Percentiles rank a stretch among this genome's conserved stretches.
Conservation (phyloP, 1,140 invertebrate species). For the Ectropis grisescens region DNA sequence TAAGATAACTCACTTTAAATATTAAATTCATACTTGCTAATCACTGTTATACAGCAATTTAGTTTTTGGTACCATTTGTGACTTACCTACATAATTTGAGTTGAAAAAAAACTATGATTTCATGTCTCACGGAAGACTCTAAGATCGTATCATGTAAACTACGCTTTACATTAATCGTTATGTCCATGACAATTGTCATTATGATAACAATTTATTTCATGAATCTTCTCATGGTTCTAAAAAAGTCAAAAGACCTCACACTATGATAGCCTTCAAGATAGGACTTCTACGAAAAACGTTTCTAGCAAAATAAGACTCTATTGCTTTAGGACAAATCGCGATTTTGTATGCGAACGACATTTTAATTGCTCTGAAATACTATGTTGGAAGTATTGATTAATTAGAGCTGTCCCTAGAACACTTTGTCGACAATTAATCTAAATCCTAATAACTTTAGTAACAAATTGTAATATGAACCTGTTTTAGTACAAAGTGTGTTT, state of each 20-base stretch:
- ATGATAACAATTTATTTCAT: constrained; percentile 44
- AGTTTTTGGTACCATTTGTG: constrained; percentile 47
- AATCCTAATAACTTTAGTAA: constrained; percentile 35
- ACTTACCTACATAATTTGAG: constrained; percentile 41
- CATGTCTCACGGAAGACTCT: constrained; percentile 40
- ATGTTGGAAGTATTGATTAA: constrained; percentile 38
- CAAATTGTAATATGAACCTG: constrained; percentile 45
- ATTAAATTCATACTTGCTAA: too few species aligned
- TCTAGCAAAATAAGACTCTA: too few species aligned
- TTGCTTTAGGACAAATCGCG: too few species aligned
- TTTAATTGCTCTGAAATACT: constrained; percentile 39
- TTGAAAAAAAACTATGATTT: constrained; percentile 58
- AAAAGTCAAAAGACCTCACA: constrained; percentile 32
- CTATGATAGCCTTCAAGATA: constrained; percentile 24
- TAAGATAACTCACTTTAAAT: too few species aligned
- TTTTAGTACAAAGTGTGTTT: constrained; percentile 23
- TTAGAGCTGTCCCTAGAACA: constrained; percentile 45
- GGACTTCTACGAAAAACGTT: too few species aligned
- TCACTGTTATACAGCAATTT: too few species aligned
- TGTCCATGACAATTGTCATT: constrained; percentile 34
- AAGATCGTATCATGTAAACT: constrained; percentile 53
- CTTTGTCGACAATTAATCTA: constrained; percentile 49
- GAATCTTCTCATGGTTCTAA: constrained; percentile 22
- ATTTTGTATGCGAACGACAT: too few species aligned
- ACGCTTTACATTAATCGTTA: constrained; percentile 40